These are phyloP conservation scores for Dicaeum eximium DNA, from an alignment of 2,113 vertebrate species.

Conservation along the genomic window DNA sequence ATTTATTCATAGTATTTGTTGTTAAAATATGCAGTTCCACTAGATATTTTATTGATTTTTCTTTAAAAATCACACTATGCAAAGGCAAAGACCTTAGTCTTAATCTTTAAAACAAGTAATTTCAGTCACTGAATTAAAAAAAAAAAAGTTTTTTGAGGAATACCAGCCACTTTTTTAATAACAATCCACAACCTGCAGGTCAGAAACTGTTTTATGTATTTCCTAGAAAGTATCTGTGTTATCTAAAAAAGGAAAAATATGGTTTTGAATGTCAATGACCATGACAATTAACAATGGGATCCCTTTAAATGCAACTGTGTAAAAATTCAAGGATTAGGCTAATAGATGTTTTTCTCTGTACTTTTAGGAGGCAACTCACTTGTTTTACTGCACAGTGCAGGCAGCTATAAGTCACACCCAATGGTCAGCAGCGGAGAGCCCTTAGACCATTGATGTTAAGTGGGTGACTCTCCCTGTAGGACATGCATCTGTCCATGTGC, in stretches of 20 bases:
- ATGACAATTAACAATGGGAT: neutral
- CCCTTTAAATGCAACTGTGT: neutral
- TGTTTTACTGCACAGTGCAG: neutral
- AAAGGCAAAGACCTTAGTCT: neutral
- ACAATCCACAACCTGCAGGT: neutral
- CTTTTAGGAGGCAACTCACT: neutral
- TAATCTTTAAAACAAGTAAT: neutral
- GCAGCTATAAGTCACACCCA: neutral
- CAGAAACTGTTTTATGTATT: neutral
- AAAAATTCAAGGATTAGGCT: neutral
- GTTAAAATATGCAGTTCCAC: neutral
- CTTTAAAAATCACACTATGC: neutral
- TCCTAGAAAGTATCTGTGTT: neutral
- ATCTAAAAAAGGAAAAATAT: neutral
- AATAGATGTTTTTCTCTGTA: neutral
- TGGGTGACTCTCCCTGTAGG: neutral
- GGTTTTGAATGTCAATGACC: neutral
- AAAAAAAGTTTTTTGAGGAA: neutral
- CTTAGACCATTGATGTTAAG: neutral
- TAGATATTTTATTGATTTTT: neutral
- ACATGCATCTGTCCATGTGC: rapidly evolving
- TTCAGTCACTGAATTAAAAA: neutral
- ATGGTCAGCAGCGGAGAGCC: rapidly evolving
- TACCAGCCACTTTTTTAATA: neutral
- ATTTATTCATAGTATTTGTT: neutral